These are phyloP conservation scores for Campoletis sonorensis DNA, from an alignment of 1,140 invertebrate species.

Conservation along the genomic window DNA sequence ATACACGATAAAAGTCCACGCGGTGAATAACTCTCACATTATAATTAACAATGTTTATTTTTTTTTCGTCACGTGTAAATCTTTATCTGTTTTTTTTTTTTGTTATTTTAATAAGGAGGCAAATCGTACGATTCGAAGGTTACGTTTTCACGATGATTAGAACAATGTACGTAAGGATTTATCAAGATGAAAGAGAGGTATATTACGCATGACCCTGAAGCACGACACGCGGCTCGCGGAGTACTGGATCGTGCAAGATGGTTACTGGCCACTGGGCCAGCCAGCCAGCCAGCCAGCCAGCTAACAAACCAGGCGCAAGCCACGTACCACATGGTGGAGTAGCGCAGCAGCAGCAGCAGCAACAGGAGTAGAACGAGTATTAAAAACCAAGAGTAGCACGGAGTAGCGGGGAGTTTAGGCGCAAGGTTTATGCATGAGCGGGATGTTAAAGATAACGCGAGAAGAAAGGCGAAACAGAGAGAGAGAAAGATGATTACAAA, in stretches of 20 bases:
- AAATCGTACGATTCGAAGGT: background rate
- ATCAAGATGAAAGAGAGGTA: background rate
- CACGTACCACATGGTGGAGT: slow-evolving; percentile 33
- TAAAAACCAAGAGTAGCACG: background rate
- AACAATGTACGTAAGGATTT: background rate
- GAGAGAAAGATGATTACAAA: background rate
- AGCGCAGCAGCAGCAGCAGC: slow-evolving; percentile 23
- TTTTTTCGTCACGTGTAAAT: background rate
- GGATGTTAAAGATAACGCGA: slow-evolving; percentile 23
- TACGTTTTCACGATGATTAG: background rate
- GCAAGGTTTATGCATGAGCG: slow-evolving; percentile 34
- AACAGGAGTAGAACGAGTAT: background rate
- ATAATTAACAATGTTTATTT: background rate
- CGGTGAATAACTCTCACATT: background rate
- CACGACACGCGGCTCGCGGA: slow-evolving; percentile 55
- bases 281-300: slow-evolving; percentile 15
- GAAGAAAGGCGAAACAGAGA: slow-evolving; percentile 26
- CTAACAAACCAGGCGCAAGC: slow-evolving; percentile 17
- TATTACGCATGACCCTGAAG: slow-evolving; percentile 47
- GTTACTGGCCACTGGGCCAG: slow-evolving; percentile 40
- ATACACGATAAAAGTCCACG: background rate
- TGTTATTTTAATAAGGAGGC: background rate
- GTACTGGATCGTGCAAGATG: slow-evolving; percentile 56
- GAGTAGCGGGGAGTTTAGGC: slow-evolving; percentile 23
- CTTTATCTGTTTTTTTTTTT: too few relatives aligned